These are phyloP conservation scores for Vultur gryphus DNA, from an alignment of 2,797 vertebrate species.

Conservation along the genomic window DNA sequence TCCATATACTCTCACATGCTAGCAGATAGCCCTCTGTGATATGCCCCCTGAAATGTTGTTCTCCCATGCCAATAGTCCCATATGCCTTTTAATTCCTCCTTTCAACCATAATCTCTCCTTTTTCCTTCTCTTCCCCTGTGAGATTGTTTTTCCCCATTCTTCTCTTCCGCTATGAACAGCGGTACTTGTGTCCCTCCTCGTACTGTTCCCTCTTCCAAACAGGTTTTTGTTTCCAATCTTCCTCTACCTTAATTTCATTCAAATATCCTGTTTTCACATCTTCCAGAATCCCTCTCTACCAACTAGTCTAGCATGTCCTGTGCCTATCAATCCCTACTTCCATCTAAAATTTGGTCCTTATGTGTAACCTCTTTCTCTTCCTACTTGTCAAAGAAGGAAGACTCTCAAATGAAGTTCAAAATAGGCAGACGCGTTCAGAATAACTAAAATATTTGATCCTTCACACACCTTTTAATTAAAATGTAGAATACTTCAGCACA, in stretches of 20 bases:
- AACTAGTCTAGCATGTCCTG: neutral
- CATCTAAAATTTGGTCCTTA: neutral
- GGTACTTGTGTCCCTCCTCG: neutral
- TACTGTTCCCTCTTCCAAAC: neutral
- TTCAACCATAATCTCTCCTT: neutral
- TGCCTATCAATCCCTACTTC: neutral
- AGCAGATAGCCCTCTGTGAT: neutral
- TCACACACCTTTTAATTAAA: neutral
- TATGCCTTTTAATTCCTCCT: neutral
- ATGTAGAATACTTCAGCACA: neutral
- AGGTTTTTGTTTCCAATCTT: neutral
- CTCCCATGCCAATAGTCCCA: neutral
- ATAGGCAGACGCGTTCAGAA: neutral
- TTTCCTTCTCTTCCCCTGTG: neutral
- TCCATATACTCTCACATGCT: neutral
- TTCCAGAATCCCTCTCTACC: neutral
- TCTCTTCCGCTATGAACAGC: neutral
- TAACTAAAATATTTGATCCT: neutral
- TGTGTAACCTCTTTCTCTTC: neutral
- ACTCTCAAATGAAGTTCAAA: neutral
- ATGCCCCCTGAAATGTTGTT: neutral
- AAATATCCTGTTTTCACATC: neutral
- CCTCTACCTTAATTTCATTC: neutral
- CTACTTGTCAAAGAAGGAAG: neutral
- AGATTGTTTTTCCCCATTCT: neutral